Percentiles rank a stretch among this genome's conserved stretches.
phyloP scores from a whole-genome alignment of 2,113 vertebrate genomes.

The Melanerpes aurifrons region DNA sequence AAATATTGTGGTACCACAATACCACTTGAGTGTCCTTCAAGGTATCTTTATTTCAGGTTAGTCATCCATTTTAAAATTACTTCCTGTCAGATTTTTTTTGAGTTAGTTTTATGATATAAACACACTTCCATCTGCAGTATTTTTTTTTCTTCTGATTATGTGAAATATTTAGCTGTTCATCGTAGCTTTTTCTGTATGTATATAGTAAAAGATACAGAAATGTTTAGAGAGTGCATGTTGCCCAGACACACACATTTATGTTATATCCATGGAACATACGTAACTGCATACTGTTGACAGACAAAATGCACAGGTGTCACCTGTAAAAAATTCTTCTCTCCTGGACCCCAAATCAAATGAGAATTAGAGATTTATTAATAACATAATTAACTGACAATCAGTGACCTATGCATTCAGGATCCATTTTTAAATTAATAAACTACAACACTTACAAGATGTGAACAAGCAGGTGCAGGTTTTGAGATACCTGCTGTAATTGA shows the following conservation, averaged over 20 bases:
- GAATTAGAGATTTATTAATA: not conserved
- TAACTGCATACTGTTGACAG: not conserved
- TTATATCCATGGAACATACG: not conserved
- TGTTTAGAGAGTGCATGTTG: not conserved
- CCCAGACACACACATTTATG: not conserved
- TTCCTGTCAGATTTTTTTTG: constrained; percentile 11
- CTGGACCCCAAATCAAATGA: not conserved
- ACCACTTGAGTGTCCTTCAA: not conserved
- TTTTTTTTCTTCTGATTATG: not conserved
- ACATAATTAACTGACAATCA: not conserved
- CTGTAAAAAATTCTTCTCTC: not conserved
- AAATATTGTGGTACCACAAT: not conserved
- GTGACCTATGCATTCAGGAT: not conserved
- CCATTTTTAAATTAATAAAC: not conserved
- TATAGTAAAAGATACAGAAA: not conserved
- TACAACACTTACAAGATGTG: not conserved
- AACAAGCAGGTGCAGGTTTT: not conserved
- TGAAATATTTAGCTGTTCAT: not conserved
- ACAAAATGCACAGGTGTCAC: fast-evolving
- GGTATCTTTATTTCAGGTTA: constrained; percentile 51
- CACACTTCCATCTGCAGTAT: not conserved
- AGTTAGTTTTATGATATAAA: constrained; percentile 45
- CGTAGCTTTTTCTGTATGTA: not conserved
- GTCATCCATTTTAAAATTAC: constrained; percentile 43
- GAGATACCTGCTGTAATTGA: not conserved